phyloP scores from a whole-genome alignment of 2,113 vertebrate species.

The Campylomormyrus tamandua region DNA sequence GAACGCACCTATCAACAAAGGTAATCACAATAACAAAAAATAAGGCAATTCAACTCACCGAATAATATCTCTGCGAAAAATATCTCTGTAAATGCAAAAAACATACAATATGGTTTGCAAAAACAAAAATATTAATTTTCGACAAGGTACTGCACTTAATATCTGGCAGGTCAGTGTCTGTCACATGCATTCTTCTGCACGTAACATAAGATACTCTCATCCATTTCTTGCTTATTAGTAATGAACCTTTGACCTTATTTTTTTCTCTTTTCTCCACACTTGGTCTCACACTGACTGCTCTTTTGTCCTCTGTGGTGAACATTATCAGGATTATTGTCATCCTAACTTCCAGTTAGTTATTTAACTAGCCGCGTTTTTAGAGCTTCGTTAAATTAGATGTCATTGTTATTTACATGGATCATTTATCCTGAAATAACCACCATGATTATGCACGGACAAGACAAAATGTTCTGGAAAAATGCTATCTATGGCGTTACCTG shows the following conservation, averaged over 20 bases:
- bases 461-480: neutral
- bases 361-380: neutral
- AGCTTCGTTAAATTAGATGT: neutral
- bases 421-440: neutral
- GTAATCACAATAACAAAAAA: neutral
- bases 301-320: neutral
- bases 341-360: neutral
- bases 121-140: neutral
- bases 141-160: neutral
- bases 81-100: neutral
- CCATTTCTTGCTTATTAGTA: neutral
- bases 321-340: neutral
- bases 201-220: neutral
- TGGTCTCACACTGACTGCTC: neutral
- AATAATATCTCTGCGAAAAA: neutral
- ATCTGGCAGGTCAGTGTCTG: neutral
- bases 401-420: neutral
- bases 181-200: neutral
- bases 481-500: neutral
- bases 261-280: neutral
- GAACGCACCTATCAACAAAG: slow-evolving; percentile 73
- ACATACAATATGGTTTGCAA: neutral
- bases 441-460: neutral
- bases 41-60: neutral
- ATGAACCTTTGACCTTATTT: neutral